Evolutionary conservation across 2,113 vertebrate species (phyloP).

Genomic region (Uria lomvia): DNA sequence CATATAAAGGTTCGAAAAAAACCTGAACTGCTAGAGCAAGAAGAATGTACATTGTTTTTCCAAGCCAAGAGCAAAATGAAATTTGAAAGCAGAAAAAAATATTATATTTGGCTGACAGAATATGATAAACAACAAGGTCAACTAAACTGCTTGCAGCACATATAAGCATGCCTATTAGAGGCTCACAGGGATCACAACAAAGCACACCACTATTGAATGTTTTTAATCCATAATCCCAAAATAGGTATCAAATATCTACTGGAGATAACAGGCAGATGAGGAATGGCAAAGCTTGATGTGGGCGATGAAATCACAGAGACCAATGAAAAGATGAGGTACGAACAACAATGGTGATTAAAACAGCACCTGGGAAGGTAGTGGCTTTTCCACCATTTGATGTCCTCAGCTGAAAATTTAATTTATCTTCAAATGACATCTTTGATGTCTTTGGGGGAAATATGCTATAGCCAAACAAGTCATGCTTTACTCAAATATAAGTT

Average conservation of each 20-base stretch:
- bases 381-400: not conserved
- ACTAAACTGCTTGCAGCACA: rapidly evolving
- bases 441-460: not conserved
- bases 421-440: not conserved
- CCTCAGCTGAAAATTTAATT: not conserved
- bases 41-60: not conserved
- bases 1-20: not conserved
- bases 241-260: not conserved
- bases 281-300: not conserved
- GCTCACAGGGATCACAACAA: not conserved
- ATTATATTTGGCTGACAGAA: not conserved
- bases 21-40: not conserved
- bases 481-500: not conserved
- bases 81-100: not conserved
- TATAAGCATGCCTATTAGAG: not conserved
- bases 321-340: not conserved
- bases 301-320: not conserved
- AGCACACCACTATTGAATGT: not conserved
- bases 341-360: not conserved
- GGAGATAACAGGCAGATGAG: not conserved
- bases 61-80: not conserved
- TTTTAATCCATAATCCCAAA: not conserved
- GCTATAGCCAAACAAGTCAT: not conserved
- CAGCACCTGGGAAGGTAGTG: not conserved
- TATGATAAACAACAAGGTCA: not conserved